Evolutionary conservation across 2,113 vertebrate species (phyloP).

Genomic region (Crotalus tigris): DNA sequence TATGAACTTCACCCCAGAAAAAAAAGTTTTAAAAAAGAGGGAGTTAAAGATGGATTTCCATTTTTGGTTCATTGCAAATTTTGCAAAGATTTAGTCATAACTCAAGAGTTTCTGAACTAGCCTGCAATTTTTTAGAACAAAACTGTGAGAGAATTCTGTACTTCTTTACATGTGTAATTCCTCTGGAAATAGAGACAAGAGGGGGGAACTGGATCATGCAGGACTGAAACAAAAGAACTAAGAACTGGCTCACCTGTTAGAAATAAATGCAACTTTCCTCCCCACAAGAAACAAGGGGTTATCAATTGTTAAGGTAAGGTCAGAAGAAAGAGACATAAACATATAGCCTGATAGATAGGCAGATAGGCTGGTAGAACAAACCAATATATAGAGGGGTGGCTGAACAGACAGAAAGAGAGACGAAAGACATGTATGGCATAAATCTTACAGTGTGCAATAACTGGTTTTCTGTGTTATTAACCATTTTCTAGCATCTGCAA

Average conservation of each 20-base stretch:
- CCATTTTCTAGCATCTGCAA: neutral
- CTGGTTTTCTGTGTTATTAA: neutral
- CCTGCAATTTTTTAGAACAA: neutral
- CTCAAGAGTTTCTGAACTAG: neutral
- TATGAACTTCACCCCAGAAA: neutral
- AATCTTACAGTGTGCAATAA: neutral
- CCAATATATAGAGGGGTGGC: neutral
- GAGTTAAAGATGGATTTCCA: neutral
- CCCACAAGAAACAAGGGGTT: neutral
- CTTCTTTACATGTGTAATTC: neutral
- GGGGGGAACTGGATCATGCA: neutral
- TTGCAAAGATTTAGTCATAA: neutral
- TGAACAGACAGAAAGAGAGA: neutral
- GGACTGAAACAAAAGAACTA: neutral
- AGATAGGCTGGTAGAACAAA: neutral
- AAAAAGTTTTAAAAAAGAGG: constrained; percentile 17
- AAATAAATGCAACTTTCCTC: neutral
- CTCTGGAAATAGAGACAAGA: neutral
- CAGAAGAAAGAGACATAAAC: neutral
- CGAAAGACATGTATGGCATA: neutral
- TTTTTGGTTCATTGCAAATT: neutral
- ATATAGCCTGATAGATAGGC: neutral
- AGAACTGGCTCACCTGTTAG: neutral
- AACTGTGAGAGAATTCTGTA: neutral
- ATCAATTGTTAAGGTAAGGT: neutral